Base-by-base conservation (phyloP, 1,140 invertebrate species). In the Diplogasteroides magnus region DNA sequence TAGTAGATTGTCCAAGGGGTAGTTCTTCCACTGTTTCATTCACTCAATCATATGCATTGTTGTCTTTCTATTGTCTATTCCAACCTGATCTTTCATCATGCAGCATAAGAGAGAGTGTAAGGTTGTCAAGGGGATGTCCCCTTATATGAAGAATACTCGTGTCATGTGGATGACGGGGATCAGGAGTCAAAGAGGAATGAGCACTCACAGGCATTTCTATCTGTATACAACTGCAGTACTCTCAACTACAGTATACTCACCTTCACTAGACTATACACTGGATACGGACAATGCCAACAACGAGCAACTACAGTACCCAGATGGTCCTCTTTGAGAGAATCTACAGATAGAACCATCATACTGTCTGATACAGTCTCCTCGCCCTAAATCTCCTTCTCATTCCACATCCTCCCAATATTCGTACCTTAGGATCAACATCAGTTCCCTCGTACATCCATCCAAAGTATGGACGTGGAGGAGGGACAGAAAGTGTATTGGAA, bases 221-320 rank as follows among this genome's bases (percentile, higher is more conserved):
- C 56, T 25, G n/a, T 25, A 23, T 61, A 58, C 13, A 19, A 66
- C 29, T 32, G 13, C 15, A 14, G 48, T 25, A 56, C 14, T 19
- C 55, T 23, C n/a, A 0, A 19, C 60, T 66, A 25, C 26, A 31
- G 31, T 25, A 28, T 31, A 58, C 31, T 58, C n/a, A 15, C 25
- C 25, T 58, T 15, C n/a, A 14, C 28, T 58, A 15, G 27, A 27
- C 2, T 62, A 25, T 58, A 67, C n/a, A 67, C 19, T 23, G 55
- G 68, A 59, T 69, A 25, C 2, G 55, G 31, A 55, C 72, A 73
- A 57, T 73, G 72, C 72, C 72, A 73, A 27, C 72, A 73, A 11
- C 37, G 55, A 1, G 64, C 64, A 25, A 31, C 62, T 29, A 73
- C 59, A 13, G 61, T 14, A 2, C 72, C 72, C 37, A 73, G 28